Percentiles rank a stretch among this genome's conserved stretches.
Conservation (phyloP, 2,113 vertebrate genomes). For the Dasypus novemcinctus region DNA sequence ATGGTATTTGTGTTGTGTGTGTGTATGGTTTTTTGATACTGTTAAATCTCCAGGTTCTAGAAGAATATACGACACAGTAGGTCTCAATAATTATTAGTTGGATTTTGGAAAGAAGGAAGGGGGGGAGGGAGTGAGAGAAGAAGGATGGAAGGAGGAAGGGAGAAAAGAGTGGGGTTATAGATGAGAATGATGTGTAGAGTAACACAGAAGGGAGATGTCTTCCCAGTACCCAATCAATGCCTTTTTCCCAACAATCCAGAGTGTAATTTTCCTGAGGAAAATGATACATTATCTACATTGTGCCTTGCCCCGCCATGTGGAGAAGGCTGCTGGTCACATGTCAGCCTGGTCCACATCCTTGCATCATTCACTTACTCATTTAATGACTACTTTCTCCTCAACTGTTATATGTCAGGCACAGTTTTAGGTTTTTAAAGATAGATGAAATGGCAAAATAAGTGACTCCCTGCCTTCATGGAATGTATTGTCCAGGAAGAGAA, state of each 20-base stretch:
- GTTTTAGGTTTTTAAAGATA: not conserved
- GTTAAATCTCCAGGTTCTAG: not conserved
- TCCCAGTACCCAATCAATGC: rapidly evolving
- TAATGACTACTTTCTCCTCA: not conserved
- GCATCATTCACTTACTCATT: not conserved
- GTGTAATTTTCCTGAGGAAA: not conserved
- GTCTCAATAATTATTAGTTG: not conserved
- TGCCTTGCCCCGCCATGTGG: not conserved
- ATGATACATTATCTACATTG: not conserved
- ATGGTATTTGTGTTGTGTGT: not conserved
- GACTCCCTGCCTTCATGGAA: not conserved
- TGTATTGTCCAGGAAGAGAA: not conserved
- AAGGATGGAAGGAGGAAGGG: not conserved
- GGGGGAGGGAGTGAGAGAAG: not conserved
- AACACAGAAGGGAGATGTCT: not conserved
- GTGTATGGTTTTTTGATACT: not conserved
- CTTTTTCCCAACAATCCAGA: not conserved
- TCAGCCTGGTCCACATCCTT: not conserved
- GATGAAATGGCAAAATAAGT: not conserved
- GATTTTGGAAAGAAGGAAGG: not conserved
- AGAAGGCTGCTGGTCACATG: no score
- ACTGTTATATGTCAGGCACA: not conserved
- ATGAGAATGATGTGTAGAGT: not conserved
- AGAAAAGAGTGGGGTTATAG: not conserved
- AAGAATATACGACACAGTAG: not conserved